Evolutionary conservation across 2,113 vertebrate species (phyloP).

Genomic region (Oenanthe oenanthe): DNA sequence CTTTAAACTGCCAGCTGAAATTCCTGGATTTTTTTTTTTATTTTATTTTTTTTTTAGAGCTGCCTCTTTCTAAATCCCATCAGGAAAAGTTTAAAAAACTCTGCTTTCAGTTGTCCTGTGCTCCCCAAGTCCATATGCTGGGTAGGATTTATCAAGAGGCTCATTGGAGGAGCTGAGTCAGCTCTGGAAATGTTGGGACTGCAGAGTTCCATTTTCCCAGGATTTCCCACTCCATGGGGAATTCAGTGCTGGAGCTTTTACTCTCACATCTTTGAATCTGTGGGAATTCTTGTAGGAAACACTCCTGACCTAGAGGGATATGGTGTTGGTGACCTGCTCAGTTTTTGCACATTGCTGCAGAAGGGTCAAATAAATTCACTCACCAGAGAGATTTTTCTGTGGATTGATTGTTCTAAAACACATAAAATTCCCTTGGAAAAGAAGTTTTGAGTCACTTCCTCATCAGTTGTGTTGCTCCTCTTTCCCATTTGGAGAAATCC

Average conservation of each 20-base stretch:
- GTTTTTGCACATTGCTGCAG: not conserved
- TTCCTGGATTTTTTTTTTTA: too few species aligned
- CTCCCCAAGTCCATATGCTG: not conserved
- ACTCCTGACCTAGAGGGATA: not conserved
- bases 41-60: not conserved
- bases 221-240: not conserved
- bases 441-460: not conserved
- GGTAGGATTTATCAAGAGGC: not conserved
- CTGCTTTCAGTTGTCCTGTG: not conserved
- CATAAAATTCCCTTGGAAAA: not conserved
- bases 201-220: not conserved
- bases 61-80: not conserved
- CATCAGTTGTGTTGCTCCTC: not conserved
- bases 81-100: not conserved
- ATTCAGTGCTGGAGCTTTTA: not conserved
- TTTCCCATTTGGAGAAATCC: not conserved
- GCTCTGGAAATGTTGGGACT: not conserved
- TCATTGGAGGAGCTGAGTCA: not conserved
- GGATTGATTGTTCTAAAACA: not conserved
- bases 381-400: not conserved
- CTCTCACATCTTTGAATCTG: rapidly evolving
- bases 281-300: not conserved
- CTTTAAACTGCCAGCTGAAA: not conserved
- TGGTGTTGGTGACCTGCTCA: not conserved
- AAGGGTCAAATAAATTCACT: not conserved